phyloP scores from a whole-genome alignment of 2,888 invertebrate species.

The Caradrina kadenii region DNA sequence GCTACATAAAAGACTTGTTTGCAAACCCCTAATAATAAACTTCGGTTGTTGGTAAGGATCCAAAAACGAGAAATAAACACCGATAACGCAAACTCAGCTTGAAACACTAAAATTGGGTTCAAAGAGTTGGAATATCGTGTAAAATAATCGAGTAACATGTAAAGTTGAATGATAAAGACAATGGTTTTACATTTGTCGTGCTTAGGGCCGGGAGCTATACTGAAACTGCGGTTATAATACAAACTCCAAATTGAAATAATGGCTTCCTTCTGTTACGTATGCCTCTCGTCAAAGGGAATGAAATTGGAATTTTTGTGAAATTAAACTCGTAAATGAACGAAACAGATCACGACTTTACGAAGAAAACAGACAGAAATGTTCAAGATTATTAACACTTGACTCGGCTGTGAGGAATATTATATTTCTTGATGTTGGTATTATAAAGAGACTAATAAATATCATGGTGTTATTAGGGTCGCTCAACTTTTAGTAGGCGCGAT shows the following conservation, averaged over 20 bases:
- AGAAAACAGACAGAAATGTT: constrained; percentile 21
- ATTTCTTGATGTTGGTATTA: constrained; percentile 3
- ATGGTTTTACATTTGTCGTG: constrained; percentile 39
- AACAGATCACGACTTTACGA: constrained; percentile 38
- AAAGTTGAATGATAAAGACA: constrained; percentile 39
- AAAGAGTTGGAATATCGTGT: constrained; percentile 30
- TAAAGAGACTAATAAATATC: not conserved
- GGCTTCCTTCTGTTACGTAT: constrained; percentile 49
- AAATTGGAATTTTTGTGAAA: constrained; percentile 55
- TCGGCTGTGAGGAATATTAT: constrained; percentile 9
- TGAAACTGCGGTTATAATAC: constrained; percentile 52
- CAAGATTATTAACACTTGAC: constrained; percentile 28
- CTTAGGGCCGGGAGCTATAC: constrained; percentile 27
- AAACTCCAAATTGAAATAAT: constrained; percentile 64
- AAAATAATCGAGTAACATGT: constrained; percentile 39
- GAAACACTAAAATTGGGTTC: constrained; percentile 1
- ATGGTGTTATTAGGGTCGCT: not conserved
- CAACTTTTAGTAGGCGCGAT: not conserved
- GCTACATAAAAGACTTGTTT: constrained; percentile 2
- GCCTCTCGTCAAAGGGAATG: constrained; percentile 51
- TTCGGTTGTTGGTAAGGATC: constrained; percentile 30
- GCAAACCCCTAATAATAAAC: constrained; percentile 22
- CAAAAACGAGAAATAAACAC: constrained; percentile 35
- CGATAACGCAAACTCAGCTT: constrained; percentile 4
- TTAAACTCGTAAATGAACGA: constrained; percentile 50